These are phyloP conservation scores for Eretmochelys imbricata DNA, from an alignment of 2,113 vertebrate species.

Conservation along the genomic window DNA sequence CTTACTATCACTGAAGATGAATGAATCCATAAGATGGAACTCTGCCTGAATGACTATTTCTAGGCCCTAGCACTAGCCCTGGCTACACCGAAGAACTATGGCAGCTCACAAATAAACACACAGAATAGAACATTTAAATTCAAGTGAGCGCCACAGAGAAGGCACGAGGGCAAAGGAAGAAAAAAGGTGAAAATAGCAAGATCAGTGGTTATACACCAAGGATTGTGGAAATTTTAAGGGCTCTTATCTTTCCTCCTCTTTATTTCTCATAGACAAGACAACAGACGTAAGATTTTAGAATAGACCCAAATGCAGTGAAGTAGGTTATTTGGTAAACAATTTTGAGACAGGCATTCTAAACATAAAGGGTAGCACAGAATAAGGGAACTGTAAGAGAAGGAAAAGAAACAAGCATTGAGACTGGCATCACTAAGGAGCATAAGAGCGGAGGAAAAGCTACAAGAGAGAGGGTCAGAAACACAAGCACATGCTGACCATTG, in stretches of 20 bases:
- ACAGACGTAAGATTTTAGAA: not conserved
- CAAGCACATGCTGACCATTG: not conserved
- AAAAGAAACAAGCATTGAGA: not conserved
- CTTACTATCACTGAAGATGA: not conserved
- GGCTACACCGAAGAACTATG: not conserved
- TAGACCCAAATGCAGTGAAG: not conserved
- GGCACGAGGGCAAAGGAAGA: not conserved
- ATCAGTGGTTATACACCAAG: not conserved
- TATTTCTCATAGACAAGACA: not conserved
- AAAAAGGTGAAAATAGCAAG: not conserved
- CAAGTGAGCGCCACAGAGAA: not conserved
- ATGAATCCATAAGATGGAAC: not conserved
- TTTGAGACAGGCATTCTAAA: not conserved
- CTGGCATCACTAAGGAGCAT: not conserved
- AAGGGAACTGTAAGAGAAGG: not conserved
- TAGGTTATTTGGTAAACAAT: rapidly evolving
- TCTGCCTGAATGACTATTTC: not conserved
- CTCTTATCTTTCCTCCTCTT: not conserved
- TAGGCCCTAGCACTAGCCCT: not conserved
- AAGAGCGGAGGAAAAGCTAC: not conserved
- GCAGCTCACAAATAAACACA: not conserved
- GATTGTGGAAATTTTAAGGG: not conserved
- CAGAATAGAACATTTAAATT: not conserved
- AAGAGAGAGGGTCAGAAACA: not conserved
- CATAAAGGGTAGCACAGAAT: not conserved